A percentile compares a stretch with the other conserved stretches of the same genome.
phyloP scores from a whole-genome alignment of 2,797 vertebrate genomes.

The Enteromius treurensis region DNA sequence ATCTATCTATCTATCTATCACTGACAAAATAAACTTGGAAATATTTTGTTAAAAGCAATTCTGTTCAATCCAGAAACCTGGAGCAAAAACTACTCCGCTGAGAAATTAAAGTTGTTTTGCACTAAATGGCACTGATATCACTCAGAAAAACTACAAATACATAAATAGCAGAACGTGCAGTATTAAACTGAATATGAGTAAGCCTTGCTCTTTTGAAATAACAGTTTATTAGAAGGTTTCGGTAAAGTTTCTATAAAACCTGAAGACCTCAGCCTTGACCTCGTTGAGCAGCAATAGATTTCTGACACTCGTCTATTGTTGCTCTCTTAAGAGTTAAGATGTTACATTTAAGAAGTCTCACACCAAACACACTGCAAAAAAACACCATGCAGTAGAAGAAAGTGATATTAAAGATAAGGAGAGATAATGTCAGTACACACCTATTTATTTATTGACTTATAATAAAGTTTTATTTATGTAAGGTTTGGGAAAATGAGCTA shows the following conservation, averaged over 20 bases:
- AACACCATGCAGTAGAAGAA: neutral
- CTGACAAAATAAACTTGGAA: neutral
- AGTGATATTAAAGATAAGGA: neutral
- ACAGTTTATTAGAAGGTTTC: neutral
- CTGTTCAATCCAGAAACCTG: constrained; percentile 57
- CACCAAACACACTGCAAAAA: neutral
- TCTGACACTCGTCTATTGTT: constrained; percentile 41
- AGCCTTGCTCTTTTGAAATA: neutral
- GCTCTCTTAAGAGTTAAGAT: neutral
- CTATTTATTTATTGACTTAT: neutral
- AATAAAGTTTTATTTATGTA: constrained; percentile 17
- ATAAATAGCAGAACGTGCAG: constrained; percentile 49
- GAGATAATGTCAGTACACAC: neutral
- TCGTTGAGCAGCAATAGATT: constrained; percentile 40
- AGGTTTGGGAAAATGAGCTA: no score
- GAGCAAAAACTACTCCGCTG: constrained; percentile 62
- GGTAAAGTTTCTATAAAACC: neutral
- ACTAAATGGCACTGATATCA: constrained; percentile 60
- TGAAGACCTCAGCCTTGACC: constrained; percentile 33
- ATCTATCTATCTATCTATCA: neutral
- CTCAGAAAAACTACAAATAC: neutral
- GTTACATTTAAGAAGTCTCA: neutral
- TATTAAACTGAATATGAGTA: constrained; percentile 46
- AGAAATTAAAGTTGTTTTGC: constrained; percentile 68
- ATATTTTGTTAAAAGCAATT: constrained; percentile 27